Conservation (phyloP, 2,888 invertebrate species). For the Orchesella flavescens region DNA sequence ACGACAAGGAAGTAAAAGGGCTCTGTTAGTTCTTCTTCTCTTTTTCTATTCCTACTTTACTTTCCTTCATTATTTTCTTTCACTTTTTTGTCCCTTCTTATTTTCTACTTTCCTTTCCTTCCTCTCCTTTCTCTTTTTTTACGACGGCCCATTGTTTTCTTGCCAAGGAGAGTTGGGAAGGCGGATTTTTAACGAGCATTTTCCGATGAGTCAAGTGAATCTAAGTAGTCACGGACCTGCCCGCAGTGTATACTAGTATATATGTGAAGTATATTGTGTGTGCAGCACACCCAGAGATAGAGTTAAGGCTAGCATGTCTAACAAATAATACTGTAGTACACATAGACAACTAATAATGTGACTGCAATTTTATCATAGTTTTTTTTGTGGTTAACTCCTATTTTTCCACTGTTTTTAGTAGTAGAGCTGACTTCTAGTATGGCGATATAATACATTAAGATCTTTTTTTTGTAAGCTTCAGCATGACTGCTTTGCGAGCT, state of each 20-base stretch:
- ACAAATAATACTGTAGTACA: constrained; percentile 38
- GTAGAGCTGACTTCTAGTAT: neutral
- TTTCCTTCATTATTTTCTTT: constrained; percentile 42
- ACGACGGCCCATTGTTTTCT: constrained; percentile 49
- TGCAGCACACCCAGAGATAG: constrained; percentile 2
- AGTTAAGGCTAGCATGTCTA: constrained; percentile 14
- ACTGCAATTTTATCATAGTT: constrained; percentile 12
- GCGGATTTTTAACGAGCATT: constrained; percentile 64
- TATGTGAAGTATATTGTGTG: neutral
- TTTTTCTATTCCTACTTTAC: constrained; percentile 14
- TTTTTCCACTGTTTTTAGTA: constrained; percentile 1
- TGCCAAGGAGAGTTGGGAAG: constrained; percentile 55
- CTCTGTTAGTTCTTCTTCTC: constrained; percentile 1
- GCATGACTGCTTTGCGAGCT: no score
- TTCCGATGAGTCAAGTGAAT: constrained; percentile 61
- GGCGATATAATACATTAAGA: no score
- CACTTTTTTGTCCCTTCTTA: constrained; percentile 24
- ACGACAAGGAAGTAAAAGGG: constrained; percentile 31
- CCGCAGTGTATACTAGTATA: constrained; percentile 26
- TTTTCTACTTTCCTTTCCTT: constrained; percentile 25
- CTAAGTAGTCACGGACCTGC: constrained; percentile 42
- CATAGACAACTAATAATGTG: constrained; percentile 34
- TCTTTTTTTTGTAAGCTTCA: no score
- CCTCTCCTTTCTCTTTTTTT: constrained; percentile 9
- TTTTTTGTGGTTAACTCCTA: constrained; percentile 17